phyloP scores from a whole-genome alignment of 2,797 vertebrate genomes.

The Eleutherodactylus coqui region DNA sequence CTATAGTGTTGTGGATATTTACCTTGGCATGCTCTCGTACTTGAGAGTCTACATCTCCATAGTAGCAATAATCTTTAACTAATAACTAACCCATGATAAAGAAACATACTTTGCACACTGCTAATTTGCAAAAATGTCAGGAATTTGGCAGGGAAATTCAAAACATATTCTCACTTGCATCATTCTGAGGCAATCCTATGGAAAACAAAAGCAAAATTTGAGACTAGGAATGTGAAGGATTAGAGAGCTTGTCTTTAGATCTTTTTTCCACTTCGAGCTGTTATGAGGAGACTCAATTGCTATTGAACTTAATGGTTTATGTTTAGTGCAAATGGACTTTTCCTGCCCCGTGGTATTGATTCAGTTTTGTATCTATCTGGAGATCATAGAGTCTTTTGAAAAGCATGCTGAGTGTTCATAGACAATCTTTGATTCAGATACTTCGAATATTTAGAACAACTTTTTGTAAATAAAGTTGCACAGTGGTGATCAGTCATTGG shows the following conservation, averaged over 20 bases:
- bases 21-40: not conserved
- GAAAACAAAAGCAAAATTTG: constrained; percentile 20
- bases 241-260: constrained; percentile 5
- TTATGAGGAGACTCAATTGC: not conserved
- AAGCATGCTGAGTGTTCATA: not conserved
- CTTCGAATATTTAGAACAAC: too few species aligned
- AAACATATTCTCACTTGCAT: constrained; percentile 35
- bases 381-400: not conserved
- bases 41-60: not conserved
- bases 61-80: not conserved
- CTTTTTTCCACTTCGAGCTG: too few species aligned
- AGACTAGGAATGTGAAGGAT: constrained; percentile 32
- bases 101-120: constrained; percentile 5
- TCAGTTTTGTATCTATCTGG: not conserved
- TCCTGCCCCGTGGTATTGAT: not conserved
- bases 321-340: not conserved
- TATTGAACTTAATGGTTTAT: not conserved
- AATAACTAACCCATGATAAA: constrained; percentile 3
- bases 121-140: constrained; percentile 37
- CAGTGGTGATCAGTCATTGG: too few species aligned
- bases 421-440: not conserved
- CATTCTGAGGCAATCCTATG: not conserved
- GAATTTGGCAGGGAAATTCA: constrained; percentile 50
- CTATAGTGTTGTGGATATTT: not conserved
- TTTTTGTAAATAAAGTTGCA: too few species aligned